Evolutionary conservation across 2,113 vertebrate species (phyloP).

Genomic region (Apeltes quadracus): DNA sequence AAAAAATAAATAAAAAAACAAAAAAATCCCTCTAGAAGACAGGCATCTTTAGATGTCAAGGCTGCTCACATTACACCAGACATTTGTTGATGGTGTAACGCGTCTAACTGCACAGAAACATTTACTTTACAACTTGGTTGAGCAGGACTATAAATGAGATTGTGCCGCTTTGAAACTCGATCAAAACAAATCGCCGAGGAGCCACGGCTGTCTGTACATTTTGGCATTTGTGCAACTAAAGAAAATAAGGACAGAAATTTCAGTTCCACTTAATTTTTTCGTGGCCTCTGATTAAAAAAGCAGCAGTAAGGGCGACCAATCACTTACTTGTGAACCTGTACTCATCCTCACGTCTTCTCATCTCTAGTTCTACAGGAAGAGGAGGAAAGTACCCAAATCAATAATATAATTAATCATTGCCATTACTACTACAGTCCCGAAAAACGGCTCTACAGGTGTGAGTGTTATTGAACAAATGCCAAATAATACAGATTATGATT

Average conservation of each 20-base stretch:
- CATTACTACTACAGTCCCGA: slow-evolving; percentile 27
- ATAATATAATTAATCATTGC: slow-evolving; percentile 61
- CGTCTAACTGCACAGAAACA: slow-evolving; percentile 8
- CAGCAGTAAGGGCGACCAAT: slow-evolving; percentile 72
- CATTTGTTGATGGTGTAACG: slow-evolving; percentile 2
- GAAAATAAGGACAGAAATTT: slow-evolving; percentile 15
- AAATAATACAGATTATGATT: slow-evolving; percentile 64
- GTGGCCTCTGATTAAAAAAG: slow-evolving; percentile 12
- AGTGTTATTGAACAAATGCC: slow-evolving; percentile 78
- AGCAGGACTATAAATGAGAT: background rate
- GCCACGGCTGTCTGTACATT: slow-evolving; percentile 53
- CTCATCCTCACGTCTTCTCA: slow-evolving; percentile 99
- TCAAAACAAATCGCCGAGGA: slow-evolving; percentile 5
- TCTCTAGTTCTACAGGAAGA: slow-evolving; percentile 96
- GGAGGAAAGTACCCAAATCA: slow-evolving; percentile 87
- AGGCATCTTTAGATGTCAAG: background rate
- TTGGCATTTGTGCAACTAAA: slow-evolving; percentile 77
- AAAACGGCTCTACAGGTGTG: slow-evolving; percentile 12
- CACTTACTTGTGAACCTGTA: slow-evolving; percentile 99
- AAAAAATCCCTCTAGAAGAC: background rate
- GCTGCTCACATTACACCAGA: background rate
- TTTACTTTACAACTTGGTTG: slow-evolving; percentile 48
- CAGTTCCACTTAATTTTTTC: slow-evolving; percentile 30
- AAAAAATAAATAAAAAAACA: no score
- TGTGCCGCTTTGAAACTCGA: background rate